Evolutionary conservation across 1,140 invertebrate species (phyloP), one percentile per base, ranked within the genome.

Genomic region (Drosophila carrolli): DNA sequence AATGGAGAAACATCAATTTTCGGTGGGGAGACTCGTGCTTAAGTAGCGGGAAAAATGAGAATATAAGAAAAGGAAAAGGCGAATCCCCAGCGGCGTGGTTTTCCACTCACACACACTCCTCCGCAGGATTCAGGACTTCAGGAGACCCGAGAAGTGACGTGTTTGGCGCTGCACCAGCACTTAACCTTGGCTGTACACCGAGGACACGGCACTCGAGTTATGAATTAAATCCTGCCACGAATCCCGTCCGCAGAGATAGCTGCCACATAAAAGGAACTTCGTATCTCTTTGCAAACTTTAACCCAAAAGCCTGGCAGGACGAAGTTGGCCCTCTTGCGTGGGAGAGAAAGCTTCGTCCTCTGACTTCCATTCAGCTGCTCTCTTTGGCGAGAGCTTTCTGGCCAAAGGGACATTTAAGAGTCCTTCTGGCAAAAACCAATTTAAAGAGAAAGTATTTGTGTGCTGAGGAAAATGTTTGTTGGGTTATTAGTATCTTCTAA

Each of bases 121-220:
- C 4, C 27, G 19, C 40, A 48, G 51, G 41, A 71, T 60, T 78
- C 67, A 38, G 47, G 48, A 66, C 60, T 53, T 66, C 72, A 71
- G 65, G 66, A 58, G 66, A 58, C 68, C 41, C 29, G 37, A 75
- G 56, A 29, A 60, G 67, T 85, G 82, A 86, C 81, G 81, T 86
- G 81, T 63, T 80, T 80, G 32, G n/a, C 54, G 41, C 43, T 68
- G 77, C 77, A 51, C 63, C 81, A 63, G 62, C 80, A 80, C 84
- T 88, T 88, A 88, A 88, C 84, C 84, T 88, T 88, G 84, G 84
- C 79, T 89, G 66, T 80, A 75, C 68, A 83, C 76, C 84, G 84
- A 88, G 84, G 84, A 89, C 79, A 88, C 84, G 77, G 67, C 80
- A 81, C 84, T 88, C 78, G 72, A 88, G 84, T 78, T 83, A 88